Conservation (phyloP, 2,797 vertebrate genomes). For the Rhinichthys osculus region DNA sequence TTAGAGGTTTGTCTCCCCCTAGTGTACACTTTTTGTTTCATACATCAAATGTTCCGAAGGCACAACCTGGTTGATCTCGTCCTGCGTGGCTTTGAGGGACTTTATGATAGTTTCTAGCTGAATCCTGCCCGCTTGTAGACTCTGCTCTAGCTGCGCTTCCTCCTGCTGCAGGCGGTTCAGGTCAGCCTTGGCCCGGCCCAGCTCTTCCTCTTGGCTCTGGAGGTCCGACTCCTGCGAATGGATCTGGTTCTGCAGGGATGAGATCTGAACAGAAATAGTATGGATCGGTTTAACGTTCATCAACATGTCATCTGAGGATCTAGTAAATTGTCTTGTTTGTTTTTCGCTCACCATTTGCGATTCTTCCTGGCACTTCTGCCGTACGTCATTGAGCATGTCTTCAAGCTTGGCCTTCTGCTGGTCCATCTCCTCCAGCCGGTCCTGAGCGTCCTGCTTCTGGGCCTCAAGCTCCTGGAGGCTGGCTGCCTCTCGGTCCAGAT, state of each 20-base stretch:
- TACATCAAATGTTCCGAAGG: background rate
- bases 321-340: background rate
- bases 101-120: constrained; percentile 97
- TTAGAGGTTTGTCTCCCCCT: constrained; percentile 34
- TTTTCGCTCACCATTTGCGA: constrained; percentile 89
- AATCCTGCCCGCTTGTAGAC: constrained; percentile 91
- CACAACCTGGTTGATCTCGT: constrained; percentile 95
- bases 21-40: constrained; percentile 15
- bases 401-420: constrained; percentile 96
- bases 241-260: constrained; percentile 92
- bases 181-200: constrained; percentile 89
- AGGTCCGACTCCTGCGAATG: constrained; percentile 94
- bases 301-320: background rate
- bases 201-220: constrained; percentile 91
- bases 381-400: constrained; percentile 93
- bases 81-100: constrained; percentile 95
- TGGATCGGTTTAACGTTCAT: background rate
- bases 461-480: constrained; percentile 93
- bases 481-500: constrained; percentile 91
- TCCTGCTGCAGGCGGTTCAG: constrained; percentile 91
- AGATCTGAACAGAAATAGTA: constrained; percentile 80
- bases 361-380: constrained; percentile 95
- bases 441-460: constrained; percentile 96
- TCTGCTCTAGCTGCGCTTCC: constrained; percentile 94
- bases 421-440: constrained; percentile 96